Percentiles rank a stretch among this genome's conserved stretches.
These are phyloP conservation scores for Thereva nobilitata DNA, from an alignment of 2,888 invertebrate species.

Conservation along the genomic window DNA sequence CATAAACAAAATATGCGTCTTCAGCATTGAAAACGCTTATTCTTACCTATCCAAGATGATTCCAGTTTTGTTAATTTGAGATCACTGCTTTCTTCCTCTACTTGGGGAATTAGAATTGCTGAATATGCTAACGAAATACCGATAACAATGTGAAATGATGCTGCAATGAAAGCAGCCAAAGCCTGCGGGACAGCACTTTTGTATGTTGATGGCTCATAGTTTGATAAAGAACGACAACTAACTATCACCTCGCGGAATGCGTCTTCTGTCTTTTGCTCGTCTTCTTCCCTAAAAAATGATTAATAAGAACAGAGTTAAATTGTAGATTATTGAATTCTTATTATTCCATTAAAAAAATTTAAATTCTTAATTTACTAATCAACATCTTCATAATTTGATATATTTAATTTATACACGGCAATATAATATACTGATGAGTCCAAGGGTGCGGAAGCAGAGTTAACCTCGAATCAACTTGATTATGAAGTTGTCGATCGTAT, in stretches of 20 bases:
- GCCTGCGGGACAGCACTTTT: slow-evolving; percentile 60
- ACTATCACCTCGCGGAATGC: slow-evolving; percentile 58
- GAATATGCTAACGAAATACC: slow-evolving; percentile 65
- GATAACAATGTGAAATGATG: slow-evolving; percentile 65
- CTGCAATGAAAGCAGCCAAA: slow-evolving; percentile 60
- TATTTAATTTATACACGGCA: too few species aligned
- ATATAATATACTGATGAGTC: too few species aligned
- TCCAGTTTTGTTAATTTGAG: slow-evolving; percentile 51
- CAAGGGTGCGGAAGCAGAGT: too few species aligned
- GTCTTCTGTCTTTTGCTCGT: slow-evolving; percentile 53
- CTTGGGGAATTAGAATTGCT: slow-evolving; percentile 62
- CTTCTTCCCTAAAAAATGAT: slow-evolving; percentile 44
- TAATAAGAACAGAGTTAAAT: too few species aligned
- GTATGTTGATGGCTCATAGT: slow-evolving; percentile 54
- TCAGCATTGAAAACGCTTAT: not conserved
- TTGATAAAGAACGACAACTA: slow-evolving; percentile 58
- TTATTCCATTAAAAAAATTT: too few species aligned
- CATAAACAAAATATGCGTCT: slow-evolving; percentile 1
- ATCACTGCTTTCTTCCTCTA: slow-evolving; percentile 42
- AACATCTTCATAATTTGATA: too few species aligned
- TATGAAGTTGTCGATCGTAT: too few species aligned
- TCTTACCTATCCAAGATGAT: slow-evolving; percentile 62
- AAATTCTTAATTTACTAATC: too few species aligned
- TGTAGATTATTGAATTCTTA: too few species aligned
- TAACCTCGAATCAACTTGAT: too few species aligned